Base-by-base conservation (phyloP, 64 coral and sea anemone genomes). In the Platygyra sinensis region DNA sequence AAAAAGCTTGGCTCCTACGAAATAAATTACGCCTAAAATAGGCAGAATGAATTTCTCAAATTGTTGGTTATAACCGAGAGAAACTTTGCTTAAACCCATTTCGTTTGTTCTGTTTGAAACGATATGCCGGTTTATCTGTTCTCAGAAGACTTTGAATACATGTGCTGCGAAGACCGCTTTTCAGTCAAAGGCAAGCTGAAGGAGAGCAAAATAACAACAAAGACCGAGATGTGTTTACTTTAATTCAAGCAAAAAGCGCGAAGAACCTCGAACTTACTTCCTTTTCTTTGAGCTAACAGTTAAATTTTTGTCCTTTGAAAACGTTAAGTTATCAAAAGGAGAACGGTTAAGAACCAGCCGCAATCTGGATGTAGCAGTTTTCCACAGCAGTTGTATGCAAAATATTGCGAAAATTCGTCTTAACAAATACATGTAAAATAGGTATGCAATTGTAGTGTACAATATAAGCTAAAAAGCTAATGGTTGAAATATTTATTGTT, bases 1-100 rank as follows among this genome's bases (percentile, higher is more conserved):
- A 91, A 97, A 97, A 25, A 97, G 95, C 62, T 57, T 92, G 49
- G 73, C 90, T 10, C 30, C 63, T 20, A 71, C 32, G 2, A 80
- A 85, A 85, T 72, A 18, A 36, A 85, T 57, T 57, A 57, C 54
- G 32, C n/a, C 3, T 10, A 1, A 8, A 12, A 19, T 27, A 1
- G 65, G 71, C 20, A 69, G 20, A 84, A 84, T 69, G 22, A 36
- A 85, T 55, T 57, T n/a, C 25, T 79, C 50, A 57, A 57, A 55
- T 79, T 79, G 24, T 79, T 57, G 15, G 22, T n/a, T 52, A 10
- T 28, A n/a, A 55, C 9, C 10, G 25, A n/a, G 65, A 20, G 54
- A n/a, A 15, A 13, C 8, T 59, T 54, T 12, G 31, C 7, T 80
- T 54, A 62, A 61, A 30, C 28, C 29, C 61, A 54, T 14, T 16